Conservation (phyloP, 2,888 invertebrate genomes). For the Dynastes tityus region DNA sequence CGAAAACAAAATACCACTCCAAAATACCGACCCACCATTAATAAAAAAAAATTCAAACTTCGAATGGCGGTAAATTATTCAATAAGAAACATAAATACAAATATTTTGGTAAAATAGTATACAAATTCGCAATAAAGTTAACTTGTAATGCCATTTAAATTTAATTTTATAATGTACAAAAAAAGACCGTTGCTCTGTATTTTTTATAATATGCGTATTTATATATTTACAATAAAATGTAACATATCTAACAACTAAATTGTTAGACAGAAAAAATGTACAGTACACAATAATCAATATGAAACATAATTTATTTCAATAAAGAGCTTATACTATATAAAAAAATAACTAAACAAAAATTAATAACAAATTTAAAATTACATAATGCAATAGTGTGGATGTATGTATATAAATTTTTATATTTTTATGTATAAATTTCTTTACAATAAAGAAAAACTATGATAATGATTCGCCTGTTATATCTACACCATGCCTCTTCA, state of each 20-base stretch:
- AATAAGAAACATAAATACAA: too few species aligned
- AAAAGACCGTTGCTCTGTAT: neutral
- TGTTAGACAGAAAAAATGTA: neutral
- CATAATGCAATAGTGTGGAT: conserved; percentile 6
- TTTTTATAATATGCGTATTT: conserved; percentile 18
- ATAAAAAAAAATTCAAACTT: too few species aligned
- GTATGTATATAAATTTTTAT: neutral
- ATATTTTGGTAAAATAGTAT: too few species aligned
- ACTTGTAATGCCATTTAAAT: too few species aligned
- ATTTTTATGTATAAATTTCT: conserved; percentile 10
- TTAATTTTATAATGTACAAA: too few species aligned
- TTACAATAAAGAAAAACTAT: conserved; percentile 14
- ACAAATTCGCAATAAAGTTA: too few species aligned
- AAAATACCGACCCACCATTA: too few species aligned
- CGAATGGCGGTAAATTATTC: too few species aligned
- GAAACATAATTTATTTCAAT: conserved; percentile 32
- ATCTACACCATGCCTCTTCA: conserved; percentile 78
- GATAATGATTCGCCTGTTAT: conserved; percentile 15
- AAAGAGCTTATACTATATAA: conserved; percentile 18
- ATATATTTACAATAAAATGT: conserved; percentile 31
- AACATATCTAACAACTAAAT: conserved; percentile 26
- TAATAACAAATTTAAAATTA: conserved; percentile 32
- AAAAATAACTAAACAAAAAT: conserved; percentile 36
- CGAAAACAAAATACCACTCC: too few species aligned
- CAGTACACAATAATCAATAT: conserved; percentile 12